Evolutionary conservation across 1,140 invertebrate species (phyloP), one percentile per base, ranked within the genome.

Genomic region (Caerostris darwini): DNA sequence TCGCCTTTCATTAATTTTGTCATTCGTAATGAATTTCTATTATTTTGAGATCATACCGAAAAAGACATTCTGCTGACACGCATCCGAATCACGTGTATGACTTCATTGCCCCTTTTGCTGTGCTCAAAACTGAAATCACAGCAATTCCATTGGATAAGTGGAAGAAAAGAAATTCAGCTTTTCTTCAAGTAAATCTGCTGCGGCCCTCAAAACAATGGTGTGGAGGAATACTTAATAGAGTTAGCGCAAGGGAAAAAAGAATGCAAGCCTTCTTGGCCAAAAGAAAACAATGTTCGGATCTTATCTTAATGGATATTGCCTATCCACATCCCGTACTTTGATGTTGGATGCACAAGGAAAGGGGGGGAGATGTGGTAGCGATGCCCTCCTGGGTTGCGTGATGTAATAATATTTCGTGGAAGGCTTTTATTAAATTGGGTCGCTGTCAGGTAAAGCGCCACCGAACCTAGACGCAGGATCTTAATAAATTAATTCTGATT

Each of bases 351-450:
- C 61, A 67, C 71, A 34, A 12, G 53, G 12, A 12, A 12, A 34
- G 50, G 50, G 71, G 5, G 19, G 10, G 3, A 50, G 17, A 64
- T 17, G 61, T 64, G 61, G 82, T 17, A 67, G 61, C 14, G 12
- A 14, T 19, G 82, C 10, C 50, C 57, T 88, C 85, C 19, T 53
- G 58, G 14, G 59, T 19, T 56, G 53, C 10, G 56, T 83, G 82
- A 90, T 90, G 87, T 90, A 90, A 90, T 90, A 90, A 90, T 90
- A 90, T 90, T 90, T 57, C 87, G 50, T 53, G n/a, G 64, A 5
- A 67, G 61, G 64, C 87, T 90, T 90, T 89, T 89, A 89, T 89
- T 89, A 89, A 89, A 89, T 89, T 89, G 61, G 61, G 61, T 53
- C 17, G 54, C 56, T 83, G 53, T 83, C 82, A n/a, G 17, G 54